Percentiles rank a stretch among this genome's conserved stretches.
Evolutionary conservation across 37 sponge, comb jelly and placozoan species (phyloP).

Genomic region (Theonella swinhoei): DNA sequence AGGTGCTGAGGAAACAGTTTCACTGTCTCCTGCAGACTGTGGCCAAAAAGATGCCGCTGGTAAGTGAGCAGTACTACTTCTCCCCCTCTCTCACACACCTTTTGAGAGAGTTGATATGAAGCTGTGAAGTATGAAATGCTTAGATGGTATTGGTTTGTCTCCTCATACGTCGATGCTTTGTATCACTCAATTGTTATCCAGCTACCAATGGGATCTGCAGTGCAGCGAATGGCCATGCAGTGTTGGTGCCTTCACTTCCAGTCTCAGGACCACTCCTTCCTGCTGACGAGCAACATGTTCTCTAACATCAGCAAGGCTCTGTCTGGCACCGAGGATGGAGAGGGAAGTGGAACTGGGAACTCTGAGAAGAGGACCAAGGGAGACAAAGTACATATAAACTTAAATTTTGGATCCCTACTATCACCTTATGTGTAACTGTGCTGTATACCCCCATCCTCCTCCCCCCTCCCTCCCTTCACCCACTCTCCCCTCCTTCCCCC

Average conservation of each 20-base stretch:
- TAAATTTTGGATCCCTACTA: no score
- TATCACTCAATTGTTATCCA: no score
- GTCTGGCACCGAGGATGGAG: slow-evolving; percentile 76
- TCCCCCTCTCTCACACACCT: not conserved
- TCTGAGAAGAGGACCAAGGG: slow-evolving; percentile 16
- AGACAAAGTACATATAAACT: slow-evolving; percentile 22
- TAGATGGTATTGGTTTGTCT: no score
- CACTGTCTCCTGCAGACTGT: slow-evolving; percentile 77
- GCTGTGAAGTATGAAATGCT: no score
- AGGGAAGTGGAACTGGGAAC: slow-evolving; percentile 21
- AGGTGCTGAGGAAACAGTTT: slow-evolving; percentile 64
- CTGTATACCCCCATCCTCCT: no score
- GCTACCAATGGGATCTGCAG: slow-evolving; percentile 83
- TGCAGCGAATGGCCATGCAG: slow-evolving; percentile 89
- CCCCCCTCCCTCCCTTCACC: no score
- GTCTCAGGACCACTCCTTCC: slow-evolving; percentile 92
- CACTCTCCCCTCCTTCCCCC: no score
- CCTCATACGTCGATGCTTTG: no score
- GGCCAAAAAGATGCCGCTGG: slow-evolving; percentile 74
- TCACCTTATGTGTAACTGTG: no score
- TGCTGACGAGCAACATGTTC: slow-evolving; percentile 92
- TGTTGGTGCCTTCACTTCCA: slow-evolving; percentile 93
- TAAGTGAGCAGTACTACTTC: slow-evolving; percentile 2
- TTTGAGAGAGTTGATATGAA: not conserved
- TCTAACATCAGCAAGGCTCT: slow-evolving; percentile 88